These are phyloP conservation scores for Melitaea cinxia DNA, from an alignment of 1,140 invertebrate species.

Conservation along the genomic window DNA sequence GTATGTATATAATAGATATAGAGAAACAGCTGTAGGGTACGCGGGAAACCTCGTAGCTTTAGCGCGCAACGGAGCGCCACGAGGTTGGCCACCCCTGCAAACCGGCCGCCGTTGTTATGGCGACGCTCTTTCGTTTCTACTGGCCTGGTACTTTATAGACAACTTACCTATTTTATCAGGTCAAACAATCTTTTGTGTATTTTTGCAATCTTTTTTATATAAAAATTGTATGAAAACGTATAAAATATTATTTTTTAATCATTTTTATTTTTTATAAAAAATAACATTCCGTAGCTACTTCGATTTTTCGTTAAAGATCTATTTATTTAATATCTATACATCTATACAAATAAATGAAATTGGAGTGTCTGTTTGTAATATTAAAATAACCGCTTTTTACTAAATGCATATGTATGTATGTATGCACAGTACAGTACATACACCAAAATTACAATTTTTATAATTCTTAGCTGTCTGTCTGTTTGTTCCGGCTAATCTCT, in stretches of 20 bases:
- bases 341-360: too few relatives aligned
- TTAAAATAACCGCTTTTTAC: too few relatives aligned
- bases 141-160: slow-evolving; percentile 47
- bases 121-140: slow-evolving; percentile 60
- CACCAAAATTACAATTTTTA: too few relatives aligned
- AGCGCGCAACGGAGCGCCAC: slow-evolving; percentile 22
- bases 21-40: slow-evolving; percentile 59
- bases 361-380: too few relatives aligned
- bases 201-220: slow-evolving; percentile 6
- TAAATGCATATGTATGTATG: too few relatives aligned
- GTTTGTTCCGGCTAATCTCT: too few relatives aligned
- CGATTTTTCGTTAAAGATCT: too few relatives aligned
- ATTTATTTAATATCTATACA: too few relatives aligned
- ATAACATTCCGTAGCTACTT: too few relatives aligned
- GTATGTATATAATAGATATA: slow-evolving; percentile 53
- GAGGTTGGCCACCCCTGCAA: slow-evolving; percentile 51
- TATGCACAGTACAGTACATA: too few relatives aligned
- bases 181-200: background rate
- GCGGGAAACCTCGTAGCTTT: slow-evolving; percentile 51
- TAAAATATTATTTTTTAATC: background rate
- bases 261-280: too few relatives aligned
- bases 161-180: slow-evolving; percentile 31
- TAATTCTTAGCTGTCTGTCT: too few relatives aligned
- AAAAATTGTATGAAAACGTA: background rate
- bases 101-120: slow-evolving; percentile 54